These are phyloP conservation scores for Lophochroa leadbeateri DNA, from an alignment of 2,113 vertebrate genomes.

Conservation along the genomic window DNA sequence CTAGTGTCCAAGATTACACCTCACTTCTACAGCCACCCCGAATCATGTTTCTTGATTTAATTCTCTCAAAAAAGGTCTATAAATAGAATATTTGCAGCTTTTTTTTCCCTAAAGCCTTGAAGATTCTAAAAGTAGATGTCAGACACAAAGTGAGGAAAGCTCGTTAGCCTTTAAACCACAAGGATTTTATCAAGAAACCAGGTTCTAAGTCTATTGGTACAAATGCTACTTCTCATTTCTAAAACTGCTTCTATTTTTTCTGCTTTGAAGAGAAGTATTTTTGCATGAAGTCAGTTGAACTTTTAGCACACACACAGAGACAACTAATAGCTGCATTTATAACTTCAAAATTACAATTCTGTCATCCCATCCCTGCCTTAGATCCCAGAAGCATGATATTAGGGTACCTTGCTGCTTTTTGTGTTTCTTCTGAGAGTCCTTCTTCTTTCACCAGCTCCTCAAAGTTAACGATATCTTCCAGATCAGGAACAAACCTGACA, in stretches of 20 bases:
- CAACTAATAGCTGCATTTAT: neutral
- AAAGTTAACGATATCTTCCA: constrained; percentile 99
- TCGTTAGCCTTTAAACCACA: neutral
- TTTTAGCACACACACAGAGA: neutral
- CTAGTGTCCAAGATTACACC: neutral
- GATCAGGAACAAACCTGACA: constrained; percentile 93
- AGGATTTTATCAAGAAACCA: neutral
- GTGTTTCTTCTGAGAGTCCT: constrained; percentile 91
- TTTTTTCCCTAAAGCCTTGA: neutral
- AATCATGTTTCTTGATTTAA: neutral
- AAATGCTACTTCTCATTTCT: neutral
- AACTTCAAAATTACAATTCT: neutral
- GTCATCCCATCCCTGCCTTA: neutral
- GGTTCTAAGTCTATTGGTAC: neutral
- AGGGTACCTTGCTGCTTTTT: constrained; percentile 88
- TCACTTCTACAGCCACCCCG: neutral
- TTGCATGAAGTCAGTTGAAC: neutral
- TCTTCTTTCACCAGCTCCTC: constrained; percentile 98
- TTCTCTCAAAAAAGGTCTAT: neutral
- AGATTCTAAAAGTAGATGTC: neutral
- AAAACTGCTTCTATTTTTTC: neutral
- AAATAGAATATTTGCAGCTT: neutral
- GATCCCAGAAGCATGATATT: neutral
- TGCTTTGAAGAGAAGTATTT: neutral
- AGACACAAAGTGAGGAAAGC: neutral